These are phyloP conservation scores for Gallirallus australis DNA, from an alignment of 2,797 vertebrate species.

Conservation along the genomic window DNA sequence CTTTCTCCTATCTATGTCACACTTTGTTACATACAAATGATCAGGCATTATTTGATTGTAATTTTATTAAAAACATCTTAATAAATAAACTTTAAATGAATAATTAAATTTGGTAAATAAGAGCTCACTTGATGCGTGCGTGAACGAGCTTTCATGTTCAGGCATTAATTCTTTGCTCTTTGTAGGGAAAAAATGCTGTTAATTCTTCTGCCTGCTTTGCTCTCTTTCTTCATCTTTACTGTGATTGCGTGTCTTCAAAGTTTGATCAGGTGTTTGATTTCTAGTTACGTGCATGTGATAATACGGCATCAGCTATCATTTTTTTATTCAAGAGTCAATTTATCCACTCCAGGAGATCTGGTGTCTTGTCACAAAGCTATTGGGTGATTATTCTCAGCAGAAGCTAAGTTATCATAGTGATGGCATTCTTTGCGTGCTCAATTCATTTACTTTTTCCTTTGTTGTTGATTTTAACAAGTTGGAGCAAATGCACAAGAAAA, in stretches of 20 bases:
- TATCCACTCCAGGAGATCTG: neutral
- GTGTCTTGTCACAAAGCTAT: conserved; percentile 1
- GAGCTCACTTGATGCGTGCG: conserved; percentile 12
- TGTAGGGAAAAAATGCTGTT: neutral
- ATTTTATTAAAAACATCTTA: conserved; percentile 47
- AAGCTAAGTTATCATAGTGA: neutral
- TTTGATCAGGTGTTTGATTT: conserved; percentile 36
- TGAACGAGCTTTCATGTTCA: conserved; percentile 56
- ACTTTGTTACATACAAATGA: conserved; percentile 21
- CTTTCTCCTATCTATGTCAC: conserved; percentile 17
- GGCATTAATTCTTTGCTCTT: conserved; percentile 26
- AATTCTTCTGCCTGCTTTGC: conserved; percentile 29
- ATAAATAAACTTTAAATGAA: conserved; percentile 61
- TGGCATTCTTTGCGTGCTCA: neutral
- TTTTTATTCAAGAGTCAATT: conserved; percentile 2
- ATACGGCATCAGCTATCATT: neutral
- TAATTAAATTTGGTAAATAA: conserved; percentile 72
- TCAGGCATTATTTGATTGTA: conserved; percentile 19
- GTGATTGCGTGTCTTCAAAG: conserved; percentile 14
- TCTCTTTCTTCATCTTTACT: conserved; percentile 42
- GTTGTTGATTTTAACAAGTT: conserved; percentile 23
- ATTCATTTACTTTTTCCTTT: neutral
- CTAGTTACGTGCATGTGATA: neutral
- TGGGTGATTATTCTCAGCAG: neutral
- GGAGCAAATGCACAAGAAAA: neutral